phyloP scores from a whole-genome alignment of 2,888 invertebrate genomes.

The Escarpia spicata region DNA sequence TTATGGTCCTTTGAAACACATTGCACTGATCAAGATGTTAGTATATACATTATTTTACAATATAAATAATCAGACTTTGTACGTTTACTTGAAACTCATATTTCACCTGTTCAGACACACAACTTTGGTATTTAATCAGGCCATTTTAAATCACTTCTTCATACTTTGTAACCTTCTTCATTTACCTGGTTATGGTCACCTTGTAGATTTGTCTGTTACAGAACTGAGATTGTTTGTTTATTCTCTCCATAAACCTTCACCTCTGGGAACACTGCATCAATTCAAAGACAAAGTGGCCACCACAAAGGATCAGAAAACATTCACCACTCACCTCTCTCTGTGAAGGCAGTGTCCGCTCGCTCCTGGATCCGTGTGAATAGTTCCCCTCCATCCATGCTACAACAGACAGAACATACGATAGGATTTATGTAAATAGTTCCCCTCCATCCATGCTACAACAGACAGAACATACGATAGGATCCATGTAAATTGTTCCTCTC shows the following conservation, averaged over 20 bases:
- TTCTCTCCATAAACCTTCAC: neutral
- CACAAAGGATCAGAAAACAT: neutral
- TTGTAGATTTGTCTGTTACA: neutral
- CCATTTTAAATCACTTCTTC: neutral
- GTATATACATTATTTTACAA: neutral
- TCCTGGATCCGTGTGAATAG: conserved; percentile 97
- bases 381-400: conserved; percentile 90
- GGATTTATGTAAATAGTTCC: conserved; percentile 75
- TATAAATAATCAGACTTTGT: neutral
- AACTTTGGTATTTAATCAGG: neutral
- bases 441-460: conserved; percentile 95
- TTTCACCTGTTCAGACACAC: neutral
- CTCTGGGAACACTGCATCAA: neutral
- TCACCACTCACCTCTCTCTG: conserved; percentile 79
- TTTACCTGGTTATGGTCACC: neutral
- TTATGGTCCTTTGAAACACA: neutral
- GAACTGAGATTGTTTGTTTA: neutral
- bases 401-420: conserved; percentile 77
- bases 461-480: conserved; percentile 91
- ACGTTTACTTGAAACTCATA: neutral
- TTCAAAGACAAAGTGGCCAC: neutral
- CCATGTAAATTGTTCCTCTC: conserved; percentile 95
- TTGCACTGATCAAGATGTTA: neutral
- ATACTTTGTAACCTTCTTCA: neutral
- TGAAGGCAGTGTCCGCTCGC: conserved; percentile 92